A percentile compares a stretch with the other conserved stretches of the same genome.
These are phyloP conservation scores for Leucozona laternaria DNA, from an alignment of 2,888 invertebrate genomes.

Conservation along the genomic window DNA sequence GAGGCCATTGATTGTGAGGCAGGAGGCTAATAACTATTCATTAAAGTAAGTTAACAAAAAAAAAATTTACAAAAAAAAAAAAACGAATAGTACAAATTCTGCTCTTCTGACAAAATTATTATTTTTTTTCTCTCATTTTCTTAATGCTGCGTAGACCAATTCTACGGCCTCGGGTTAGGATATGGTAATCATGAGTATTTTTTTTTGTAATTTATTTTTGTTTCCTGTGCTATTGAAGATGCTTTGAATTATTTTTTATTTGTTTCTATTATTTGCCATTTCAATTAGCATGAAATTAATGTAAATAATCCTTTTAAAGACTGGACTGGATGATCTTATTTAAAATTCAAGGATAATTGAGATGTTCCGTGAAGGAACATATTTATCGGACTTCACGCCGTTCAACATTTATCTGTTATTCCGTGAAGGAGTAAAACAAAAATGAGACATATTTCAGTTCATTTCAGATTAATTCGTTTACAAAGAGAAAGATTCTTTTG, in stretches of 20 bases:
- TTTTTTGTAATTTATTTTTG: conserved; percentile 10
- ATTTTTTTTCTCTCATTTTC: conserved; percentile 60
- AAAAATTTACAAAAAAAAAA: conserved; percentile 28
- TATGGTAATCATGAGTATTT: conserved; percentile 89
- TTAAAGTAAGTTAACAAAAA: conserved; percentile 88
- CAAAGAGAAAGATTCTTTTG: not conserved
- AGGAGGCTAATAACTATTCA: conserved; percentile 91
- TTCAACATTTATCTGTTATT: no score
- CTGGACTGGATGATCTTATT: not conserved
- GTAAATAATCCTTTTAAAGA: not conserved
- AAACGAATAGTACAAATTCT: conserved; percentile 14
- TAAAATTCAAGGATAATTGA: conserved; percentile 16
- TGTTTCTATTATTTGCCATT: conserved; percentile 19
- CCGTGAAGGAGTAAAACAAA: not conserved
- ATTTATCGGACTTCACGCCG: no score
- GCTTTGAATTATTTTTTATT: conserved; percentile 25
- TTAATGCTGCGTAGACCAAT: conserved; percentile 87
- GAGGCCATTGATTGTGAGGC: conserved; percentile 88
- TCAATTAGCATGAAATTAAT: conserved; percentile 46
- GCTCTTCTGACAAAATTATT: conserved; percentile 57
- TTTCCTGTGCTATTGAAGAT: conserved; percentile 27
- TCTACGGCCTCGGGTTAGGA: conserved; percentile 95
- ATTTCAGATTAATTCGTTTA: not conserved
- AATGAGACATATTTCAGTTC: not conserved
- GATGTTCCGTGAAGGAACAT: conserved; percentile 4